Percentiles rank a stretch among this genome's conserved stretches.
phyloP scores from a whole-genome alignment of 2,797 vertebrate genomes.

The Sebastiscus tertius region DNA sequence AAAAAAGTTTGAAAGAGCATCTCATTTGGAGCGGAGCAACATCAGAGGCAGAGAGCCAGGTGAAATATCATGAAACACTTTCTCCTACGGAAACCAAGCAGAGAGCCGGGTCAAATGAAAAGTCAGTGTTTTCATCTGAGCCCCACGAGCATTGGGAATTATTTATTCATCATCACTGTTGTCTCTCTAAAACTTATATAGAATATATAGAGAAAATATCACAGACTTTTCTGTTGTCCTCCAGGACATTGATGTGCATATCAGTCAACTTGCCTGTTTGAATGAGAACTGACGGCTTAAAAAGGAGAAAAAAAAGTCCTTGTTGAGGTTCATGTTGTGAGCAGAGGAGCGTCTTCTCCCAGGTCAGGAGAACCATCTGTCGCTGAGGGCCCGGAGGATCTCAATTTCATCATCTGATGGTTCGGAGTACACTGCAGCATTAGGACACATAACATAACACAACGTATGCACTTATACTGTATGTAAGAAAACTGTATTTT shows the following conservation, averaged over 20 bases:
- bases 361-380: slow-evolving; percentile 33
- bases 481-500: too few species aligned
- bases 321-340: not conserved
- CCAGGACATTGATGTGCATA: not conserved
- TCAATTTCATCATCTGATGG: not conserved
- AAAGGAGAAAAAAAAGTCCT: not conserved
- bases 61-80: not conserved
- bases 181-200: not conserved
- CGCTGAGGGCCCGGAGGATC: not conserved
- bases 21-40: not conserved
- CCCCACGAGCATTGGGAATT: not conserved
- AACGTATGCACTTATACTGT: not conserved
- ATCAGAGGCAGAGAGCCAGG: not conserved
- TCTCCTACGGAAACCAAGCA: not conserved
- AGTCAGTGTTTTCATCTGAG: not conserved
- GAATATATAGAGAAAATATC: not conserved
- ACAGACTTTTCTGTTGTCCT: not conserved
- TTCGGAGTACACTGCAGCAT: slow-evolving; percentile 8
- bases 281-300: not conserved
- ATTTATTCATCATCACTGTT: not conserved
- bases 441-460: not conserved
- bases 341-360: not conserved
- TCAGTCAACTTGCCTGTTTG: not conserved
- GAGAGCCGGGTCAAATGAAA: not conserved
- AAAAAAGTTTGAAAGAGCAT: not conserved